These are phyloP conservation scores for Branchellion lobata DNA, from an alignment of 2,888 invertebrate genomes.

Conservation along the genomic window DNA sequence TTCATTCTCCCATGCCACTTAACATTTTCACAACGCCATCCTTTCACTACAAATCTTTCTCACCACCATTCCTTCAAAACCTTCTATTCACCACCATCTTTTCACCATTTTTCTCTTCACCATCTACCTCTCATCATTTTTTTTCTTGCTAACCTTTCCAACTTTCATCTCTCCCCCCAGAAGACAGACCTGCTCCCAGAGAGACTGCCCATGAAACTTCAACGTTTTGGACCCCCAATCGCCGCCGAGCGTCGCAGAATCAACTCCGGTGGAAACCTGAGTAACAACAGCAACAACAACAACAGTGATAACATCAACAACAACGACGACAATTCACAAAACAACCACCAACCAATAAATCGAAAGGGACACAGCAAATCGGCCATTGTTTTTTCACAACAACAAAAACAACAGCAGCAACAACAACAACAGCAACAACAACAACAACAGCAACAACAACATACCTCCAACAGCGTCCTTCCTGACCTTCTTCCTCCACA, in stretches of 20 bases:
- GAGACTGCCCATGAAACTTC: neutral
- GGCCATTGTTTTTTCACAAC: neutral
- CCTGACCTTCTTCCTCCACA: slow-evolving; percentile 85
- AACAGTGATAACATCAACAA: neutral
- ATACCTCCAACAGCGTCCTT: slow-evolving; percentile 68
- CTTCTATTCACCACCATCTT: too few relatives aligned
- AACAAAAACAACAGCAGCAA: neutral
- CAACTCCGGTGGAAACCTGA: slow-evolving; percentile 12
- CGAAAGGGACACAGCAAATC: neutral
- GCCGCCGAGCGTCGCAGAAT: slow-evolving; percentile 20
- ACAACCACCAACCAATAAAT: neutral
- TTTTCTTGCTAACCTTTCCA: neutral
- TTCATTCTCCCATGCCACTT: too few relatives aligned
- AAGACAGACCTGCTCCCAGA: slow-evolving; percentile 6
- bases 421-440: neutral
- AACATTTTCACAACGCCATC: too few relatives aligned
- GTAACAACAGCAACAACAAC: neutral
- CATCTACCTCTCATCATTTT: neutral
- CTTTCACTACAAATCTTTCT: too few relatives aligned
- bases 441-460: slow-evolving; percentile 38
- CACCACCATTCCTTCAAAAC: too few relatives aligned
- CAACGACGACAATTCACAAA: too few relatives aligned
- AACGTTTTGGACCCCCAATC: neutral
- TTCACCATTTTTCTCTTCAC: too few relatives aligned
- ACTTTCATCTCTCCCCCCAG: neutral